Evolutionary conservation across 1,140 invertebrate genomes (phyloP), one percentile per base, ranked within the genome.

Genomic region (Zaprionus tsacasi): DNA sequence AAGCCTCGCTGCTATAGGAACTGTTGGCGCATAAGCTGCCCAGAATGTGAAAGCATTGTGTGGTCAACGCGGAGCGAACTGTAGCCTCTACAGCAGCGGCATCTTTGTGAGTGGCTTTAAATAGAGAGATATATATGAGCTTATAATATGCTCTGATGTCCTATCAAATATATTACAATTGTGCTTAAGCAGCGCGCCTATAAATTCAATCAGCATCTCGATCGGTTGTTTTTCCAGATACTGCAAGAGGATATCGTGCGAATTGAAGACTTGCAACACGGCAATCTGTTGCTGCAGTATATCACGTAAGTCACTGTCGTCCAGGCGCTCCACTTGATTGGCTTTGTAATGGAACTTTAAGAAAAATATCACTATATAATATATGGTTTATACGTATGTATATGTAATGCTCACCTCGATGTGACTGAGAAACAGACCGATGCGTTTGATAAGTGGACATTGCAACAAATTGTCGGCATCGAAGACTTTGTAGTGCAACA

Each of bases 401-500:
- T 30, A 43, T 17, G n/a, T 27, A 8, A 6, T 1, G 35, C 58
- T 1, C n/a, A 82, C 83, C 68, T 89, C 86, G 11, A 85, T 79
- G 38, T 91, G 87, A 38, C 85, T 92, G 6, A 92, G 70, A 50
- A 87, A 92, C 8, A 92, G 71, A 12, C 91, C 91, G 33, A 92
- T 79, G 27, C 91, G 77, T 27, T 92, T 92, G 1, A 92, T 91
- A 5, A 92, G 55, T 4, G 91, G 87, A 58, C 91, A 92, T 3
- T 68, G 63, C n/a, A 6, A 12, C 35, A 76, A 69, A 27, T 66
- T 91, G 0, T 57, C 38, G 0, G 36, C 61, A 60, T 86, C 78
- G n/a, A 92, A 91, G 6, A 91, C 85, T n/a, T 83, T 90, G 70
- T 92, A 91, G 17, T 74, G n/a, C 17, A 92, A 36, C 17, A 92